A percentile compares a stretch with the other conserved stretches of the same genome.
These are phyloP conservation scores for Mormyrops boulengeri DNA, from an alignment of 2,797 vertebrate genomes.

Conservation along the genomic window DNA sequence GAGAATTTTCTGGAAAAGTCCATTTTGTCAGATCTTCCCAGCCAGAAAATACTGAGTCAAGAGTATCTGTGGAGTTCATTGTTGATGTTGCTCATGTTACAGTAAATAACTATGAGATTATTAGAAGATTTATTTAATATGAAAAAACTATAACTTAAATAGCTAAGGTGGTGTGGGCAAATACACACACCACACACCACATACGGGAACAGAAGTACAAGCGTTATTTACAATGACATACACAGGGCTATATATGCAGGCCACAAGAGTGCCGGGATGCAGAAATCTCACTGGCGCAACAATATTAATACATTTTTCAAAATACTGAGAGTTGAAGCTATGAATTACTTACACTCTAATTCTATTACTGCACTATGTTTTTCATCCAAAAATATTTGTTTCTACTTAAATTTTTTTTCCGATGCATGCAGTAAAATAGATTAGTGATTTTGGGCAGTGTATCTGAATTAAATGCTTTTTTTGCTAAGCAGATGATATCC, in stretches of 20 bases:
- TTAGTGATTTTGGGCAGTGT: neutral
- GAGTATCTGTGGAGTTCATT: neutral
- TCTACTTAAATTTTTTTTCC: neutral
- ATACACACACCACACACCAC: too few species aligned
- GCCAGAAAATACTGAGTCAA: neutral
- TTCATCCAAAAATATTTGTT: neutral
- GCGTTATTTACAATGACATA: too few species aligned
- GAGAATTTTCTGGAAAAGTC: neutral
- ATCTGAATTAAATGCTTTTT: neutral
- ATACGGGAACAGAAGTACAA: too few species aligned
- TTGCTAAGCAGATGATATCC: neutral
- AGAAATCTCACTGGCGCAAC: too few species aligned
- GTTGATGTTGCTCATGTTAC: neutral
- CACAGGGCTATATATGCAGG: too few species aligned
- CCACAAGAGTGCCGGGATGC: too few species aligned
- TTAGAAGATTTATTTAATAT: slow-evolving; percentile 25
- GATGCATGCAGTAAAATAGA: neutral
- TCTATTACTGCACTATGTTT: neutral
- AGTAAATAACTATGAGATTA: neutral
- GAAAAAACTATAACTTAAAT: slow-evolving; percentile 8
- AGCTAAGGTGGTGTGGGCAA: neutral
- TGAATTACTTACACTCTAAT: neutral
- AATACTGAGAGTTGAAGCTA: neutral
- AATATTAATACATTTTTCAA: neutral
- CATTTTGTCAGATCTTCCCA: neutral